Evolutionary conservation across 2,888 invertebrate genomes (phyloP).

Genomic region (Macrophya alboannulata): DNA sequence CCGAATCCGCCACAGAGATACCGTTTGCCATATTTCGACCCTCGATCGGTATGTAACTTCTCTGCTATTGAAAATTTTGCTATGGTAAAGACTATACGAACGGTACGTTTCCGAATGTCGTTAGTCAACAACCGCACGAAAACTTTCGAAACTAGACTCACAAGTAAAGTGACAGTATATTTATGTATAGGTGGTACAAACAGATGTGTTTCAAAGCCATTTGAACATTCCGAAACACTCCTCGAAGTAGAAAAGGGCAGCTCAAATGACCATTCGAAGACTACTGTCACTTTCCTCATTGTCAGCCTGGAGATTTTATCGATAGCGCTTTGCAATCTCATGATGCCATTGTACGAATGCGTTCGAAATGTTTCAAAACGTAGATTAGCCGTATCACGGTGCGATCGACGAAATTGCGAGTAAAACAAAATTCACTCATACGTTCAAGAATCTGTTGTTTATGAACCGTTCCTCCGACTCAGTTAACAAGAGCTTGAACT

Average conservation of each 20-base stretch:
- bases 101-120: conserved; percentile 88
- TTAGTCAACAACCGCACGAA: conserved; percentile 83
- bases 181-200: no score
- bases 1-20: conserved; percentile 82
- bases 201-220: no score
- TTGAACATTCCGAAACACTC: no score
- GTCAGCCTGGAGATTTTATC: background rate
- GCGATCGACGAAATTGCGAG: background rate
- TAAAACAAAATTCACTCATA: background rate
- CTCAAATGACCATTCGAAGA: no score
- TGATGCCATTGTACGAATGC: no score
- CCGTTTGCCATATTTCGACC: conserved; percentile 90
- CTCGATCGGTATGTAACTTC: conserved; percentile 83
- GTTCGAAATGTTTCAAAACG: background rate
- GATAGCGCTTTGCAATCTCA: background rate
- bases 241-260: no score
- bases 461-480: background rate
- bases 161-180: no score
- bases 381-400: background rate
- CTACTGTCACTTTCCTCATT: no score
- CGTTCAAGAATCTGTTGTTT: no score
- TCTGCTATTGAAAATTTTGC: background rate
- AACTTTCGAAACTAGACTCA: no score
- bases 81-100: background rate
- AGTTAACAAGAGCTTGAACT: background rate